These are phyloP conservation scores for Planococcus citri DNA, from an alignment of 1,140 invertebrate species.

Conservation along the genomic window DNA sequence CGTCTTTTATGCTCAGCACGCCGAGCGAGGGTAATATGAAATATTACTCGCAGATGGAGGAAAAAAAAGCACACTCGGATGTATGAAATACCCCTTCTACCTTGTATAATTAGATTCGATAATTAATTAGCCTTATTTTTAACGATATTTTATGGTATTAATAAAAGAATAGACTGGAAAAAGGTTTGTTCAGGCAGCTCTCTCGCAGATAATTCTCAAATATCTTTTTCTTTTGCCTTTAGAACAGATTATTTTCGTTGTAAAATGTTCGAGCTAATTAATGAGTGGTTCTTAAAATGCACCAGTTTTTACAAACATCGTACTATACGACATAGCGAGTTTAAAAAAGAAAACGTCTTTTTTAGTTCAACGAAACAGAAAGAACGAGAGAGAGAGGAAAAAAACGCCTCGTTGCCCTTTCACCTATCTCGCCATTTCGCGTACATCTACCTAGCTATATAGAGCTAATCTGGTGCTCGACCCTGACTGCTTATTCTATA, in stretches of 20 bases:
- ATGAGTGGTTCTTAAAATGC: constrained; percentile 2
- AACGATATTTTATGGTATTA: constrained; percentile 4
- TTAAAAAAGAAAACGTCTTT: too few relatives aligned
- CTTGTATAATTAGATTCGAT: constrained; percentile 1
- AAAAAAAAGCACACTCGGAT: neutral
- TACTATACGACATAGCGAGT: too few relatives aligned
- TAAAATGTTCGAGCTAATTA: neutral
- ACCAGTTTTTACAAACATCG: too few relatives aligned
- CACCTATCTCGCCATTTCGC: too few relatives aligned
- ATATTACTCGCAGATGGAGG: neutral
- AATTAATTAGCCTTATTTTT: constrained; percentile 8
- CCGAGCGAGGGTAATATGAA: neutral
- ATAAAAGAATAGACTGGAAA: neutral
- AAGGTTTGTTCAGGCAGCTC: neutral
- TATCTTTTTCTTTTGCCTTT: neutral
- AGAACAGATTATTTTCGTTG: neutral
- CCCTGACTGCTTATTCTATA: too few relatives aligned
- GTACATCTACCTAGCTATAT: too few relatives aligned
- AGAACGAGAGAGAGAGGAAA: too few relatives aligned
- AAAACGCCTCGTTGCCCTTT: too few relatives aligned
- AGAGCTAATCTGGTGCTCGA: too few relatives aligned
- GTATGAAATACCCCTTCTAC: neutral
- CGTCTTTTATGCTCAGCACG: too few relatives aligned
- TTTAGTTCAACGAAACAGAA: too few relatives aligned
- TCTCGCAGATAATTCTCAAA: neutral